phyloP scores from a whole-genome alignment of 2,113 vertebrate species.

The Pycnonotus jocosus region DNA sequence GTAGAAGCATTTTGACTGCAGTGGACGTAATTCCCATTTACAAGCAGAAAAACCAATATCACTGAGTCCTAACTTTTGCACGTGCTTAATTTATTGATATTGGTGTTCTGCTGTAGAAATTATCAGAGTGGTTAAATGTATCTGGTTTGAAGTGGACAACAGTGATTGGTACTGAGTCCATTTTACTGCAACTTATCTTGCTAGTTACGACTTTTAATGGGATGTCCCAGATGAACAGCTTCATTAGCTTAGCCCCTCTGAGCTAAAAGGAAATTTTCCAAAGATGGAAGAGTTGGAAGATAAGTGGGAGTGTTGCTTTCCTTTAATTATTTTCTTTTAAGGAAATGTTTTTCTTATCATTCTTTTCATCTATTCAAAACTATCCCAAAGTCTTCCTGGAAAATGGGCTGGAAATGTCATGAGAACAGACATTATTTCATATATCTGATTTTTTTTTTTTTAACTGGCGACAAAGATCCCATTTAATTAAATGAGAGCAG shows the following conservation, averaged over 20 bases:
- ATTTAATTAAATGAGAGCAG: slow-evolving; percentile 37
- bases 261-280: slow-evolving; percentile 12
- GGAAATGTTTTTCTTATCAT: slow-evolving; percentile 28
- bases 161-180: not conserved
- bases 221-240: not conserved
- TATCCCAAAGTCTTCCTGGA: slow-evolving; percentile 15
- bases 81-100: not conserved
- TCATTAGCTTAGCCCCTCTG: not conserved
- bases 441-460: not conserved
- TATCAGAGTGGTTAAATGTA: not conserved
- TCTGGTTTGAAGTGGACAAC: not conserved
- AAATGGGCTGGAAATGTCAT: not conserved
- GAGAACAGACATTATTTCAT: slow-evolving; percentile 45
- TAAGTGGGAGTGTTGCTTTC: not conserved
- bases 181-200: not conserved
- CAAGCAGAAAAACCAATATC: not conserved
- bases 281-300: not conserved
- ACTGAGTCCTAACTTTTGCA: not conserved
- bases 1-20: not conserved
- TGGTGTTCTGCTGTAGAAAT: not conserved
- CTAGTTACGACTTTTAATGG: not conserved
- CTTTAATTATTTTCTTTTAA: not conserved
- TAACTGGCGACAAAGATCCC: not conserved
- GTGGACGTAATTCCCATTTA: not conserved
- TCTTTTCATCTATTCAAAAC: slow-evolving; percentile 27